Conservation (phyloP, 2,888 invertebrate species). For the Piscicola geometra region DNA sequence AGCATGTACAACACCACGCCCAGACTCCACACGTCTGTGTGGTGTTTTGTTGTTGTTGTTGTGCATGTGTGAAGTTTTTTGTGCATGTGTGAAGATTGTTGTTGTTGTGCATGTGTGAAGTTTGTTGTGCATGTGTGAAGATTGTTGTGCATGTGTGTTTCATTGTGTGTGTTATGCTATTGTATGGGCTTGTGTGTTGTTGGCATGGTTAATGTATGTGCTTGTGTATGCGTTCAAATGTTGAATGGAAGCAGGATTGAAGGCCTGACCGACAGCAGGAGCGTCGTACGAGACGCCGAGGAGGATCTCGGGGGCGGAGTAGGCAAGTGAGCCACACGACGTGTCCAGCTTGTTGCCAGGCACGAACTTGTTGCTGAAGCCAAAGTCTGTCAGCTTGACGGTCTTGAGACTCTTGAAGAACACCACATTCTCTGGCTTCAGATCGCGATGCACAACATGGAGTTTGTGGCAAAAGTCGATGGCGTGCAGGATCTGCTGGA, state of each 20-base stretch:
- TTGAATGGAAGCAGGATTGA: not conserved
- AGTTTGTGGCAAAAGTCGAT: constrained; percentile 94
- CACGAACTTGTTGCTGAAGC: constrained; percentile 75
- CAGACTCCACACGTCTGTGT: constrained; percentile 88
- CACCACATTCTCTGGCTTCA: constrained; percentile 98
- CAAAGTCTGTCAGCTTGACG: constrained; percentile 98
- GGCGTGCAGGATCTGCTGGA: constrained; percentile 90
- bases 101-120: not conserved
- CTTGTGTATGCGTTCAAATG: too few relatives aligned
- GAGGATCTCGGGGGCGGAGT: constrained; percentile 97
- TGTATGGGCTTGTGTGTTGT: too few relatives aligned
- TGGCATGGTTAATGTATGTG: too few relatives aligned
- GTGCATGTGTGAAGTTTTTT: not conserved
- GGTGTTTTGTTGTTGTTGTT: not conserved
- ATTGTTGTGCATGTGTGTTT: not conserved
- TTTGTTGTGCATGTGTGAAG: not conserved
- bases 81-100: not conserved
- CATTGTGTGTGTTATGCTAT: not conserved
- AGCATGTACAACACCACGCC: constrained; percentile 98
- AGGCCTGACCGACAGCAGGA: constrained; percentile 80
- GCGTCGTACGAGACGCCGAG: constrained; percentile 98
- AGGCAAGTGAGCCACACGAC: constrained; percentile 94
- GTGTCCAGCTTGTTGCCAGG: constrained; percentile 95
- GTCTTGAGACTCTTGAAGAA: constrained; percentile 94
- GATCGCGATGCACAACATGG: constrained; percentile 80